phyloP scores from a whole-genome alignment of 2,797 vertebrate species.

The Gadopsis marmoratus region DNA sequence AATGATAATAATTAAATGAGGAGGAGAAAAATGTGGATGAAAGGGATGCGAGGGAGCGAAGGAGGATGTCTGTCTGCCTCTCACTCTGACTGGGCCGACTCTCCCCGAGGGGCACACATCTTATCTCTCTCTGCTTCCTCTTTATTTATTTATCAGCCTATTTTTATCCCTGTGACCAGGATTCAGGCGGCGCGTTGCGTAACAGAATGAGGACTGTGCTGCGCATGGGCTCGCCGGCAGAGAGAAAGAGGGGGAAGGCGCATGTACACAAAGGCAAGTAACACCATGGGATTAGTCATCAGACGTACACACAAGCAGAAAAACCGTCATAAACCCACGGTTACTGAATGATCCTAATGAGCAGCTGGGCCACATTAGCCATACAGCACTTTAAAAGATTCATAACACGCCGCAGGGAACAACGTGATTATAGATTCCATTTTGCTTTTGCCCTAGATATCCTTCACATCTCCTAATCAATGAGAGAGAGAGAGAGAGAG shows the following conservation, averaged over 20 bases:
- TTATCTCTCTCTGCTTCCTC: conserved; percentile 67
- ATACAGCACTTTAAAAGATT: conserved; percentile 47
- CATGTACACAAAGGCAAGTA: conserved; percentile 21
- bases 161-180: conserved; percentile 81
- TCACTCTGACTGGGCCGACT: conserved; percentile 69
- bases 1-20: conserved; percentile 48
- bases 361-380: conserved; percentile 34
- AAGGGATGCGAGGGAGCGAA: conserved; percentile 31
- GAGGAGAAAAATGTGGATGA: conserved; percentile 34
- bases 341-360: conserved; percentile 43
- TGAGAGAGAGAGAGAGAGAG: not conserved
- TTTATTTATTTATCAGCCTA: conserved; percentile 83
- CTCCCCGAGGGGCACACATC: conserved; percentile 71
- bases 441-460: conserved; percentile 56
- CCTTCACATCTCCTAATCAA: conserved; percentile 56
- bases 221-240: conserved; percentile 36
- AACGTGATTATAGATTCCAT: conserved; percentile 50
- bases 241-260: conserved; percentile 1
- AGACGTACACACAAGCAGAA: conserved; percentile 5
- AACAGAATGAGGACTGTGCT: conserved; percentile 73
- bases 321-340: not conserved
- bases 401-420: conserved; percentile 43
- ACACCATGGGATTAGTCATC: conserved; percentile 27
- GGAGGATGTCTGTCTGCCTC: conserved; percentile 59
- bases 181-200: conserved; percentile 75